Percentiles rank a stretch among this genome's conserved stretches.
Evolutionary conservation across 2,888 invertebrate species (phyloP).

Genomic region (Blomia tropicalis): DNA sequence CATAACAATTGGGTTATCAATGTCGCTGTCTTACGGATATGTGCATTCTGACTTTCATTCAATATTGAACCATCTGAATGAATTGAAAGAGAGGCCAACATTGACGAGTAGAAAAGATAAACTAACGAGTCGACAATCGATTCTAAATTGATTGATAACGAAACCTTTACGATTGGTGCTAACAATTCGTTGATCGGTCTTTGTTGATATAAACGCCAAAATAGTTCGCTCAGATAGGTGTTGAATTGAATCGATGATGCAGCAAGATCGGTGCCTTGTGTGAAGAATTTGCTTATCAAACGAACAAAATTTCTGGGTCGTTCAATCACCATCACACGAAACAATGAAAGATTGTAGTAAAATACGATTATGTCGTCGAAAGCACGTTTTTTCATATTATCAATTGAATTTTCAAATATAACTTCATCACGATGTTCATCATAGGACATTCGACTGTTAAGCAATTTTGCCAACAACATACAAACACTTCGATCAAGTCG

Average conservation of each 20-base stretch:
- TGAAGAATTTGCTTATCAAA: neutral
- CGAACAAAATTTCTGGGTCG: constrained; percentile 59
- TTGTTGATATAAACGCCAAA: neutral
- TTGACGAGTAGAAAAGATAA: constrained; percentile 5
- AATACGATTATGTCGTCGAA: constrained; percentile 38
- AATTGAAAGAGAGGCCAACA: neutral
- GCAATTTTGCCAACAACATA: constrained; percentile 61
- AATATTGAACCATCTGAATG: neutral
- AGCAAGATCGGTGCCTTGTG: neutral
- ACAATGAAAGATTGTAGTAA: constrained; percentile 64
- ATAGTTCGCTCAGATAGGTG: neutral
- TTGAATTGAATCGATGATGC: neutral
- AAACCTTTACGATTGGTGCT: neutral
- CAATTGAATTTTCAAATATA: constrained; percentile 52
- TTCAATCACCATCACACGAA: constrained; percentile 65
- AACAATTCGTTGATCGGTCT: neutral
- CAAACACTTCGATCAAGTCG: constrained; percentile 61
- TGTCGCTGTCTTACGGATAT: neutral
- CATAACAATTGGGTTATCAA: neutral
- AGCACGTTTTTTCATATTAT: constrained; percentile 30
- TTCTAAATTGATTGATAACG: neutral
- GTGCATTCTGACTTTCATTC: neutral
- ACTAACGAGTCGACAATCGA: constrained; percentile 3
- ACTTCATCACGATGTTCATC: constrained; percentile 80
- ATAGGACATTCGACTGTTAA: constrained; percentile 54